Conservation (phyloP, 2,888 invertebrate species). For the Leptopilina myrica region DNA sequence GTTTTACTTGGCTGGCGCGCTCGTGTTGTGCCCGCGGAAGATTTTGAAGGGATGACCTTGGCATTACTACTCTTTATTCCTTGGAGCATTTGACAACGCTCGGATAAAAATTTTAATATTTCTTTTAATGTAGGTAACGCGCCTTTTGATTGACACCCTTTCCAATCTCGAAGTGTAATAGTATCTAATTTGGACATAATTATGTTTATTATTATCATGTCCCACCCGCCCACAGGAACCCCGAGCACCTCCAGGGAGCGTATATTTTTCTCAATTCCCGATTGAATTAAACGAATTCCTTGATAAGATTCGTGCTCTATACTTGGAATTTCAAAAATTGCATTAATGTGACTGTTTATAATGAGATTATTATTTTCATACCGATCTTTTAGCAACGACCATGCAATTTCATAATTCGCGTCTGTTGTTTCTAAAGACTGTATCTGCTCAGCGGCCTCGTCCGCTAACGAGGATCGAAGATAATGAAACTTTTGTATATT, state of each 20-base stretch:
- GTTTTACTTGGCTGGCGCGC: neutral
- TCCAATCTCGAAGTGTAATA: neutral
- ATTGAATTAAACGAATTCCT: neutral
- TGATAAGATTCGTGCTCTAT: neutral
- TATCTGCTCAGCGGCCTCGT: neutral
- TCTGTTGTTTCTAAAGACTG: neutral
- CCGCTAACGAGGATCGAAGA: neutral
- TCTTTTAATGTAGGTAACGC: neutral
- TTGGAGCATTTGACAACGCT: constrained; percentile 2
- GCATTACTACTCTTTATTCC: neutral
- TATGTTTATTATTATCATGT: neutral
- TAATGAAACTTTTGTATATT: constrained; percentile 5
- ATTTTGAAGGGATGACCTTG: neutral
- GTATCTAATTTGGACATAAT: neutral
- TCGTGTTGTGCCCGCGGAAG: neutral
- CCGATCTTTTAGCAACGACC: neutral
- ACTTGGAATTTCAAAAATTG: neutral
- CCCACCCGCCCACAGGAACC: neutral
- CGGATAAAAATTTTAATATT: neutral
- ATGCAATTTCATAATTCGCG: neutral
- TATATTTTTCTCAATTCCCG: constrained; percentile 4
- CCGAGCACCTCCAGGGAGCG: constrained; percentile 3
- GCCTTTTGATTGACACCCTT: neutral
- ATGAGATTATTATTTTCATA: neutral
- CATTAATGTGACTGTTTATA: neutral